Evolutionary conservation across 2,888 invertebrate species (phyloP), one percentile per base, ranked within the genome.

Genomic region (Lypha dubia): DNA sequence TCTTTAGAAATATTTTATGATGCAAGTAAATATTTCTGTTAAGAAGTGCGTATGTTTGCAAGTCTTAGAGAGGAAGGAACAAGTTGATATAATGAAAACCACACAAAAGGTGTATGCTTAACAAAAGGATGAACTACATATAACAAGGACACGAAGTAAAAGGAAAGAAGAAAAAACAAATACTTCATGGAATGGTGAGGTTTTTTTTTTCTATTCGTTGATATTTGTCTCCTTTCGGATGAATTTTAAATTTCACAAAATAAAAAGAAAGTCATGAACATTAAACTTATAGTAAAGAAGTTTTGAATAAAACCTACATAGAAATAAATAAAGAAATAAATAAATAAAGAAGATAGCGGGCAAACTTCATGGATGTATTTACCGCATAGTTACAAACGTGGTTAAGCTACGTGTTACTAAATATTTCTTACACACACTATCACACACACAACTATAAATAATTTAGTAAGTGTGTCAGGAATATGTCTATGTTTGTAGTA

Each of bases 71-170:
- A n/a, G n/a, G n/a, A n/a, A n/a, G 13, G 24, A 71, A 53, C 13
- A 35, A 63, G 53, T 70, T 70, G 51, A 32, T 74, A 24, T 53
- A 68, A 74, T 68, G 38, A 62, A 68, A 75, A 74, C 67, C 68
- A 56, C 68, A 56, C 74, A 62, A 68, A 83, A 68, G 74, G 68
- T 83, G 73, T 63, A 83, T 46, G 53, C 41, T 63, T 70, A 49
- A 75, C 63, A 79, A 70, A 79, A 70, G 46, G 49, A 46, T 28
- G 46, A 81, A 70, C 17, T 20, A 22, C 63, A 53, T 24, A 6
- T n/a, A 41, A 35, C 51, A 65, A 56, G 68, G 28, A 60, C 28
- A 35, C 13, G 4, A 22, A 41, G 15, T 15, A 13, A 41, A 68
- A 46, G 60, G 35, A 62, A 62, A 20, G 0, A n/a, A 32, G 32